A percentile compares a stretch with the other conserved stretches of the same genome.
These are phyloP conservation scores for Pseudolaguvia tuberculata DNA, from an alignment of 2,113 vertebrate genomes.

Conservation along the genomic window DNA sequence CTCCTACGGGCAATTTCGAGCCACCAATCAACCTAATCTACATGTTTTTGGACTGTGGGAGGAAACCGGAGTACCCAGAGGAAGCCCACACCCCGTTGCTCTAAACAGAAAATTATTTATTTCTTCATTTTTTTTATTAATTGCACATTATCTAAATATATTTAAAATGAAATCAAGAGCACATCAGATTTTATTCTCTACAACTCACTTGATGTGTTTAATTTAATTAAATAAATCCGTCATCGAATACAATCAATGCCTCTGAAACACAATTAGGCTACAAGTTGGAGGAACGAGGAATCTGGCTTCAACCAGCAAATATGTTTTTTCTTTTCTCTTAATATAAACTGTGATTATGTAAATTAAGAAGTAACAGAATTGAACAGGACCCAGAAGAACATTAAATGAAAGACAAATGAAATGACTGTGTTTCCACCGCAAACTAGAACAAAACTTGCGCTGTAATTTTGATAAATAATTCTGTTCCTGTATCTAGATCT, in stretches of 20 bases:
- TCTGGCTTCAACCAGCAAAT: neutral
- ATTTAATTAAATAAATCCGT: slow-evolving; percentile 16
- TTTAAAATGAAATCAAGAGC: neutral
- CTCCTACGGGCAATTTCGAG: too few relatives aligned
- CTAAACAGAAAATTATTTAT: too few relatives aligned
- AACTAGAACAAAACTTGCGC: too few relatives aligned
- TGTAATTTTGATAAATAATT: too few relatives aligned
- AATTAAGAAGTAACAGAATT: neutral
- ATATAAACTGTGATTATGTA: neutral
- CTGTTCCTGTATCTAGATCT: too few relatives aligned
- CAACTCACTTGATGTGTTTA: neutral
- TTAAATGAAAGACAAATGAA: neutral
- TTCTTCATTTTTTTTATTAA: neutral
- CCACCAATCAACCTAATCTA: too few relatives aligned
- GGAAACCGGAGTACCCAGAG: too few relatives aligned
- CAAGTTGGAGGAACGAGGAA: neutral
- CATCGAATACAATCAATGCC: neutral
- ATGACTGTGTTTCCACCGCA: neutral
- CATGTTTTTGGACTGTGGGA: too few relatives aligned
- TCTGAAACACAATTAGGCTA: neutral
- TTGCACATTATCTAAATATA: neutral
- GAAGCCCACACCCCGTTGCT: too few relatives aligned
- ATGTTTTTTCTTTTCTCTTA: neutral
- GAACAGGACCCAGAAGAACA: slow-evolving; percentile 6
- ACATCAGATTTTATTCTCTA: neutral